Base-by-base conservation (phyloP, 2,888 invertebrate genomes). In the Xestia ashworthii region DNA sequence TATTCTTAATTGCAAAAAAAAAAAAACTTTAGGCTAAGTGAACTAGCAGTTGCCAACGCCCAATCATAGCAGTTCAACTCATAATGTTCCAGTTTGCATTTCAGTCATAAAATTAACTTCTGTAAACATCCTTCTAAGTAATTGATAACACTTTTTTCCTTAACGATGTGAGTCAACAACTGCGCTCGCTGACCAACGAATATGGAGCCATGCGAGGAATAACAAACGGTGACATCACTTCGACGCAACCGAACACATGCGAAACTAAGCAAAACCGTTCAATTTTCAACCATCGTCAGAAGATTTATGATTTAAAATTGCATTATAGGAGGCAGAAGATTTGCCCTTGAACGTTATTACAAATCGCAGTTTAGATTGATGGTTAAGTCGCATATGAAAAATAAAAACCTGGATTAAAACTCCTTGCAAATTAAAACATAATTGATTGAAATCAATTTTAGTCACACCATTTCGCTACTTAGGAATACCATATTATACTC, bases 141-240 rank as follows among this genome's bases (percentile, higher is more conserved):
- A 84, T 88, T 86, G 84, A 89, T 89, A 89, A 88, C 74, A 86
- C 83, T 90, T 93, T 92, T 87, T 93, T 92, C 92, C 92, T 91
- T 91, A 88, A 89, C 88, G 87, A 90, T 90, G 87, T 93, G 94
- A 95, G 93, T 94, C 93, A 94, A 93, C 92, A 90, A 82, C 85
- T 89, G 91, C 91, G 81, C 85, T 73, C 90, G 88, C 89, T 92
- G 90, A 91, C 92, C 94, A 92, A 88, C 92, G 90, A 92, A 93
- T 92, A 92, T 91, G 83, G 85, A 85, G 78, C 87, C 83, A 80
- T 83, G 92, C 90, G 88, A 92, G 90, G 94, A 94, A 95, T 96
- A 96, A 95, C 93, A 94, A 95, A 94, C 92, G 94, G 93, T 95
- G 94, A 95, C 96, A 95, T 95, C 95, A 95, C 94, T 94, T 89